Conservation (phyloP, 2,113 vertebrate genomes). For the Actinemys pallida region DNA sequence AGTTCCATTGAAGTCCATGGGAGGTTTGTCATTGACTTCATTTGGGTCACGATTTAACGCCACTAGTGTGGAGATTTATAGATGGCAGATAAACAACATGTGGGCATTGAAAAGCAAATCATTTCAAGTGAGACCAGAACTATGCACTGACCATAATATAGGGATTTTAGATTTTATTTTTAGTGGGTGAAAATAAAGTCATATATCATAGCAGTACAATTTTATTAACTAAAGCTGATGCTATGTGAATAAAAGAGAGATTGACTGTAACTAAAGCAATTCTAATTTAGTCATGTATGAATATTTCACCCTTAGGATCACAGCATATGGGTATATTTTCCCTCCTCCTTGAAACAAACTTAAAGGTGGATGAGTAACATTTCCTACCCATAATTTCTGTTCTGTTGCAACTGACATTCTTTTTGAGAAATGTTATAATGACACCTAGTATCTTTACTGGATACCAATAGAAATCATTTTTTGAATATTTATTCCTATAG, state of each 20-base stretch:
- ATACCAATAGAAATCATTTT: not conserved
- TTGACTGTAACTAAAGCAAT: fast-evolving
- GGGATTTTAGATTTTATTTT: not conserved
- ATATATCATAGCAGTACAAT: fast-evolving
- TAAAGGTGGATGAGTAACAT: not conserved
- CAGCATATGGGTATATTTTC: not conserved
- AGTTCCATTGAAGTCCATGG: fast-evolving
- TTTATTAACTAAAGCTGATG: not conserved
- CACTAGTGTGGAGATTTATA: not conserved
- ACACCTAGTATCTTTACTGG: not conserved
- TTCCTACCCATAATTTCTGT: not conserved
- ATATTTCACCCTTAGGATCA: not conserved
- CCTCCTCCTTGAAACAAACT: not conserved
- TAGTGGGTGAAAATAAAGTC: fast-evolving
- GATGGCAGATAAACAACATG: not conserved
- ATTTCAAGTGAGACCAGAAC: not conserved
- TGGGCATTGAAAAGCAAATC: not conserved
- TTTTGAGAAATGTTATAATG: not conserved
- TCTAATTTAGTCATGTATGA: not conserved
- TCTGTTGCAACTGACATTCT: not conserved
- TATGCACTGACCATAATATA: not conserved
- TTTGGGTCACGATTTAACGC: not conserved
- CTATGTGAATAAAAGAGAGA: not conserved
- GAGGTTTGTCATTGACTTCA: not conserved
- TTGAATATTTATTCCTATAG: not conserved